These are phyloP conservation scores for chimpanzee (Pan troglodytes) DNA, from an alignment of 2,113 vertebrate genomes.

Conservation along the genomic window NHGRI_mPanTro3-v2.1_pri NC_072398.2:224888501-224889000, in stretches of 20 bases:
- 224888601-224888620: too few relatives aligned
- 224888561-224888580: too few relatives aligned
- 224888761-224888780: background rate
- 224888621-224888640: too few relatives aligned
- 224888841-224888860: rapidly evolving
- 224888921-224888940: background rate
- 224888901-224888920: background rate
- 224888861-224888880: rapidly evolving
- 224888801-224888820: background rate
- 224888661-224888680: too few relatives aligned
- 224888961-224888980: background rate
- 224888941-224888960: background rate
- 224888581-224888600: too few relatives aligned
- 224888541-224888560: too few relatives aligned
- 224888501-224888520: too few relatives aligned
- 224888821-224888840: too few relatives aligned
- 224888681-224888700: background rate
- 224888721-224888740: background rate
- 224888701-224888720: background rate
- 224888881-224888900: rapidly evolving
- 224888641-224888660: too few relatives aligned
- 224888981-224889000: background rate
- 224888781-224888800: background rate
- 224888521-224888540: too few relatives aligned
- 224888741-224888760: too few relatives aligned